Conservation (phyloP, 2,888 invertebrate species). For the Cataglyphis livida region DNA sequence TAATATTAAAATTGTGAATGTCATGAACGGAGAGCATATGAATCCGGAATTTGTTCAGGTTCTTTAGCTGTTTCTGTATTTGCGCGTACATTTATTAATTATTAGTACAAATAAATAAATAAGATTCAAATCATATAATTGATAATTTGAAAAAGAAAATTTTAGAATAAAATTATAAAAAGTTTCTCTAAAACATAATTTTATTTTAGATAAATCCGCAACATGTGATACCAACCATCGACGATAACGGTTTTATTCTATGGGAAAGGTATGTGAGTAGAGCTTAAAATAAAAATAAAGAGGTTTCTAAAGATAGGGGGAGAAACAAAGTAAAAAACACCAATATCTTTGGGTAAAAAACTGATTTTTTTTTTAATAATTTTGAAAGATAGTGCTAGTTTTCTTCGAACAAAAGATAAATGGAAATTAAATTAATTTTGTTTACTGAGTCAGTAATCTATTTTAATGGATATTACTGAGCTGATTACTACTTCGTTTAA, state of each 20-base stretch:
- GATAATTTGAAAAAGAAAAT: background rate
- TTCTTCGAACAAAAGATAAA: too few species aligned
- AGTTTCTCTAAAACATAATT: background rate
- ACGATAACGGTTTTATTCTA: constrained; percentile 93
- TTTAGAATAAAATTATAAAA: background rate
- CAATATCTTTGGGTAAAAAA: too few species aligned
- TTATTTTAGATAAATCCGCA: constrained; percentile 91
- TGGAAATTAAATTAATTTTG: too few species aligned
- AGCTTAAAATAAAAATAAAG: too few species aligned
- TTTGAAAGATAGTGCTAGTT: too few species aligned
- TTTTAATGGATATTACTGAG: too few species aligned
- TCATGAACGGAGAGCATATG: constrained; percentile 88
- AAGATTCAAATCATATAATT: background rate
- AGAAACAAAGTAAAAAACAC: too few species aligned
- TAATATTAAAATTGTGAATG: constrained; percentile 89
- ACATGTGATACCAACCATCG: constrained; percentile 93
- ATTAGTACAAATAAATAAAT: background rate
- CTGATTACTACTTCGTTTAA: too few species aligned
- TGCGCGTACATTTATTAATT: background rate
- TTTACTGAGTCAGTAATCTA: too few species aligned
- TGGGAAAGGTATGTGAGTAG: constrained; percentile 89
- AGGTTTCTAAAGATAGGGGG: too few species aligned
- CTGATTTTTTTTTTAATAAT: too few species aligned
- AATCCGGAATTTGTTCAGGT: constrained; percentile 90
- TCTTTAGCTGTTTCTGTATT: background rate